A percentile compares a stretch with the other conserved stretches of the same genome.
Evolutionary conservation across 2,888 invertebrate species (phyloP).

Genomic region (Mesorhabditis sp.): DNA sequence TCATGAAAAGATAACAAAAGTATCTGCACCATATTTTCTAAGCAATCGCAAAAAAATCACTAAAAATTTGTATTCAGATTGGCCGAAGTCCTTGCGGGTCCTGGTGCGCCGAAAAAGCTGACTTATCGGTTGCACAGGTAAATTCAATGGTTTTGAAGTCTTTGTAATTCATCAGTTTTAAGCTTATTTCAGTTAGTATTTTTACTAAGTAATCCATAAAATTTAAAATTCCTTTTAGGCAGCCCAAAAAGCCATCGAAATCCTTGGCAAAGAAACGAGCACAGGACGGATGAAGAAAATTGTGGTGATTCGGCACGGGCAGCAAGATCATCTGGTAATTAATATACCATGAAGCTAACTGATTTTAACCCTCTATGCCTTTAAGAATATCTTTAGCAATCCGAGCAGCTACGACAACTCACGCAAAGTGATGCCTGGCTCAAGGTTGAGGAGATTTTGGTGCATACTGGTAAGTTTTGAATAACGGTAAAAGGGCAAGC

Average conservation of each 20-base stretch:
- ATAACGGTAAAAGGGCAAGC: no score
- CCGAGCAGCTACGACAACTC: background rate
- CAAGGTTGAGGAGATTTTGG: conserved; percentile 9
- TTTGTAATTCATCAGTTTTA: background rate
- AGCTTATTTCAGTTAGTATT: background rate
- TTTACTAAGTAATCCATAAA: no score
- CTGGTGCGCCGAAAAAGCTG: background rate
- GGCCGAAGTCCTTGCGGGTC: background rate
- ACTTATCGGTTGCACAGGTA: no score
- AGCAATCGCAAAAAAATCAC: background rate
- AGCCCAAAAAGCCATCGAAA: background rate
- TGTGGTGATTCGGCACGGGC: conserved; percentile 15
- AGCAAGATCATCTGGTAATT: background rate
- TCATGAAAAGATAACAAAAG: background rate
- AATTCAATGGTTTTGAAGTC: no score
- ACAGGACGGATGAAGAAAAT: conserved; percentile 15
- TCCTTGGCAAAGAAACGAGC: background rate
- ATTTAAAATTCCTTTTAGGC: background rate
- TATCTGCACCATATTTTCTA: background rate
- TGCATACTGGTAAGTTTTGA: conserved; percentile 4
- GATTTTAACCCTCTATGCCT: no score
- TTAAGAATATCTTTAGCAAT: conserved; percentile 5
- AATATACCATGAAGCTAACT: no score
- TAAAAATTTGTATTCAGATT: background rate
- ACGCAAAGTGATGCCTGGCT: conserved; percentile 13